Evolutionary conservation across 2,888 invertebrate genomes (phyloP).

Genomic region (Bhutanitis thaidina): DNA sequence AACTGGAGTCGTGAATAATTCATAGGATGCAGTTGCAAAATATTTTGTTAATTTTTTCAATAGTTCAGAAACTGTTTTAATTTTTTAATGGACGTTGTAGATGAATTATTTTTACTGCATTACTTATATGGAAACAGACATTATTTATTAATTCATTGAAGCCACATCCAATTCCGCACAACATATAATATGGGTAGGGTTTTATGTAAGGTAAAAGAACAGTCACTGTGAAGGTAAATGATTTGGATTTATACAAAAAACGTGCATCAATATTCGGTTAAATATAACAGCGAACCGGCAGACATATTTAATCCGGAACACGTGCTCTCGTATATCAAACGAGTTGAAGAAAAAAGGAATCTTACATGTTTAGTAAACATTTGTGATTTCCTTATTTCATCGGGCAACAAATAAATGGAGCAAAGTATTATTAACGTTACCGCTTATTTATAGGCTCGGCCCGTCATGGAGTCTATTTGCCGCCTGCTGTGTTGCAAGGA

Average conservation of each 20-base stretch:
- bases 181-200: too few relatives aligned
- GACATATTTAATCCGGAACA: constrained; percentile 11
- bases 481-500: constrained; percentile 48
- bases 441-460: constrained; percentile 55
- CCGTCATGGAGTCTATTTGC: constrained; percentile 60
- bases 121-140: too few relatives aligned
- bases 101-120: too few relatives aligned
- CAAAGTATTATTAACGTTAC: constrained; percentile 58
- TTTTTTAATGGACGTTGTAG: too few relatives aligned
- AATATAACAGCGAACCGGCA: constrained; percentile 3
- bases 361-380: constrained; percentile 28
- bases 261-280: not conserved
- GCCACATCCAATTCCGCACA: too few relatives aligned
- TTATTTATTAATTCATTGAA: too few relatives aligned
- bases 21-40: not conserved
- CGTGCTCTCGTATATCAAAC: constrained; percentile 12
- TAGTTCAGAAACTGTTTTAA: too few relatives aligned
- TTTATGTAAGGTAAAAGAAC: too few relatives aligned
- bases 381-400: constrained; percentile 38
- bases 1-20: constrained; percentile 1
- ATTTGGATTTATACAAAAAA: too few relatives aligned
- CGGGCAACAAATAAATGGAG: constrained; percentile 55
- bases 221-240: too few relatives aligned
- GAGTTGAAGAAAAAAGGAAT: constrained; percentile 18
- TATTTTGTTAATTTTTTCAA: too few relatives aligned